Percentiles rank a stretch among this genome's conserved stretches.
Conservation (phyloP, 1,140 invertebrate species). For the Lycorma delicatula region DNA sequence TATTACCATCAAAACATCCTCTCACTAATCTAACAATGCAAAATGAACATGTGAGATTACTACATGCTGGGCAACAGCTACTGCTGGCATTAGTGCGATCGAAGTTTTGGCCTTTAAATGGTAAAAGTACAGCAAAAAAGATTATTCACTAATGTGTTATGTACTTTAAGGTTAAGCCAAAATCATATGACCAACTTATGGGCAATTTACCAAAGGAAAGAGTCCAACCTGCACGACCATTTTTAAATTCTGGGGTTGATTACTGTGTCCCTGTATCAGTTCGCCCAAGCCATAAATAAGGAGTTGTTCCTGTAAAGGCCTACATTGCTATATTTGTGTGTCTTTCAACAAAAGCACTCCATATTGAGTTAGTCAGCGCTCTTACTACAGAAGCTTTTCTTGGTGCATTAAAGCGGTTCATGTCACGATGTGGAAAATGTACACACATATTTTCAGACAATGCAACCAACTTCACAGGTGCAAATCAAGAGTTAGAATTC, state of each 20-base stretch:
- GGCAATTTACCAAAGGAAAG: slow-evolving; percentile 29
- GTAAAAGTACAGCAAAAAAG: slow-evolving; percentile 22
- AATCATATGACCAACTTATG: slow-evolving; percentile 27
- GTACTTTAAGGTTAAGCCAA: slow-evolving; percentile 25
- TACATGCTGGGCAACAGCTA: slow-evolving; percentile 31
- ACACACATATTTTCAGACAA: slow-evolving; percentile 34
- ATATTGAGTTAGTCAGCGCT: slow-evolving; percentile 38
- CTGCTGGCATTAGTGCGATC: slow-evolving; percentile 24
- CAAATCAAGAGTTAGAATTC: slow-evolving; percentile 13
- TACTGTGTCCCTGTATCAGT: slow-evolving; percentile 37
- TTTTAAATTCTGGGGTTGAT: slow-evolving; percentile 35
- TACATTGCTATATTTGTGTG: slow-evolving; percentile 41
- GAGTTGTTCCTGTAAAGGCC: slow-evolving; percentile 34
- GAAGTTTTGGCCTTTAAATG: slow-evolving; percentile 31
- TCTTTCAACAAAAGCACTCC: slow-evolving; percentile 36
- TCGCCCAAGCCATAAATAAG: slow-evolving; percentile 22
- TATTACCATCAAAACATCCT: slow-evolving; percentile 19
- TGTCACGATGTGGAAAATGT: slow-evolving; percentile 33
- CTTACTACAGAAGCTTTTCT: slow-evolving; percentile 37
- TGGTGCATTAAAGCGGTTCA: slow-evolving; percentile 36
- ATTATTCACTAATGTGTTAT: slow-evolving; percentile 27
- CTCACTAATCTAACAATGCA: slow-evolving; percentile 34
- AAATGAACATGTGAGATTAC: slow-evolving; percentile 26
- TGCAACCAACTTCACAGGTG: slow-evolving; percentile 36
- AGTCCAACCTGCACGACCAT: slow-evolving; percentile 28